phyloP scores from a whole-genome alignment of 2,113 vertebrate genomes.

The Steatornis caripensis region DNA sequence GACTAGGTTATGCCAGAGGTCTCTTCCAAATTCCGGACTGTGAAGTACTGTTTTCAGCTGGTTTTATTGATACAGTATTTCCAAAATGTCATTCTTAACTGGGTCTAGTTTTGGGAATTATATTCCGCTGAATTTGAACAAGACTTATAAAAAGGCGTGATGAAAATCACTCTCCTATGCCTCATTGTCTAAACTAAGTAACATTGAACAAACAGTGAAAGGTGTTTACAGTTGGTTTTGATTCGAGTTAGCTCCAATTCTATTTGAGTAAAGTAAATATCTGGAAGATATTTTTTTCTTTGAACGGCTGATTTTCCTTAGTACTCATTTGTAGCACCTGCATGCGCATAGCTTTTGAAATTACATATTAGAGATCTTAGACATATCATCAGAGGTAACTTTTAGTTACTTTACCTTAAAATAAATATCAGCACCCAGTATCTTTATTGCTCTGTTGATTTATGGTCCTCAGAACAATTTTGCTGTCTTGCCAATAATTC shows the following conservation, averaged over 20 bases:
- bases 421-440: neutral
- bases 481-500: conserved; percentile 2
- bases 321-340: neutral
- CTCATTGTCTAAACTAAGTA: neutral
- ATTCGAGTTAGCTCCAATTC: neutral
- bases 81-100: neutral
- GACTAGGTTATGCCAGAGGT: neutral
- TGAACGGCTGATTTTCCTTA: neutral
- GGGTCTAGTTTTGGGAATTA: neutral
- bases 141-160: neutral
- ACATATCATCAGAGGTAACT: neutral
- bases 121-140: neutral
- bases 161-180: neutral
- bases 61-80: neutral
- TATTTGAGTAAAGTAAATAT: neutral
- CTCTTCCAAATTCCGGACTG: neutral
- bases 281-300: neutral
- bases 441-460: neutral
- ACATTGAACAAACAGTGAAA: neutral
- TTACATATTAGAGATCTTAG: neutral
- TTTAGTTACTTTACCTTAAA: neutral
- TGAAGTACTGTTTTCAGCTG: neutral
- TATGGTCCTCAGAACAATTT: neutral
- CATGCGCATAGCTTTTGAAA: neutral
- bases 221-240: neutral